phyloP scores from a whole-genome alignment of 1,140 invertebrate genomes.

The Liolophura sinensis region DNA sequence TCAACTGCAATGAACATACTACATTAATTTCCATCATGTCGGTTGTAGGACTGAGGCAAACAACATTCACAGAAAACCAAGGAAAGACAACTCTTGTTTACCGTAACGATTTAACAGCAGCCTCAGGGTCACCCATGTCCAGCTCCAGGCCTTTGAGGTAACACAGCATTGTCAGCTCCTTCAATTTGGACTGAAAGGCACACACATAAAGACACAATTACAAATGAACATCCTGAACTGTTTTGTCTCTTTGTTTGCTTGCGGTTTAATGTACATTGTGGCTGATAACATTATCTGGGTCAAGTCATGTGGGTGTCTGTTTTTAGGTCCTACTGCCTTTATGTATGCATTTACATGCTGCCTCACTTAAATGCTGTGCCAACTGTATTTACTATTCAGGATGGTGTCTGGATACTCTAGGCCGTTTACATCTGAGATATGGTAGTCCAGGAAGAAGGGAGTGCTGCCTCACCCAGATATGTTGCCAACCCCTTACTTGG shows the following conservation, averaged over 20 bases:
- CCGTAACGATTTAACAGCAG: slow-evolving; percentile 41
- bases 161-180: slow-evolving; percentile 54
- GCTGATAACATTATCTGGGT: too few species aligned
- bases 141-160: slow-evolving; percentile 53
- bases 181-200: slow-evolving; percentile 45
- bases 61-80: neutral
- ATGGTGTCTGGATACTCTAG: neutral
- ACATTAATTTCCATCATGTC: too few species aligned
- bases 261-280: neutral
- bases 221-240: neutral
- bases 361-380: too few species aligned
- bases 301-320: too few species aligned
- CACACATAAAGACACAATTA: slow-evolving; percentile 2
- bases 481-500: too few species aligned
- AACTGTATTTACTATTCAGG: neutral
- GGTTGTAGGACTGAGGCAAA: neutral
- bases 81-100: slow-evolving; percentile 16
- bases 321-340: too few species aligned
- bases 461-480: too few species aligned
- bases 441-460: slow-evolving; percentile 57
- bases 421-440: slow-evolving; percentile 48
- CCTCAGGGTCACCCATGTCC: slow-evolving; percentile 39
- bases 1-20: too few species aligned
- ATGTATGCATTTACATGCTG: too few species aligned
- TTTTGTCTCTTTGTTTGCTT: neutral